Evolutionary conservation across 2,888 invertebrate species (phyloP).

Genomic region (Spodoptera littoralis): DNA sequence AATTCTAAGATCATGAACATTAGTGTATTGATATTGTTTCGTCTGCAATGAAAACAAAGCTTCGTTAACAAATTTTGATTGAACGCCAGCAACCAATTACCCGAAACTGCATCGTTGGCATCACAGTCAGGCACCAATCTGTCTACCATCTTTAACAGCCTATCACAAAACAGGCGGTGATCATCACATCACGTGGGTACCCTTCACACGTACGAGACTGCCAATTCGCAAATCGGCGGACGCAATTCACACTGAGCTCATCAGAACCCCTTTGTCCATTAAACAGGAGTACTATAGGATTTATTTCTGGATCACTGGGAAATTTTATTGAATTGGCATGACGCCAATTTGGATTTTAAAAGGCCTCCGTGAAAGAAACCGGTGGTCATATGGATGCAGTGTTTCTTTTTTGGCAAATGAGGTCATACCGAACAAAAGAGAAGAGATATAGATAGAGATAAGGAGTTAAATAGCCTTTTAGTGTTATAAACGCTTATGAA

Average conservation of each 20-base stretch:
- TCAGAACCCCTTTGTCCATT: constrained; percentile 33
- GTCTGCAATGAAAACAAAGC: background rate
- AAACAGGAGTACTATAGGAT: constrained; percentile 10
- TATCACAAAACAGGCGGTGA: constrained; percentile 10
- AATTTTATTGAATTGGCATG: constrained; percentile 32
- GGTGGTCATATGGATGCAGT: too few relatives aligned
- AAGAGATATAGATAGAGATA: too few relatives aligned
- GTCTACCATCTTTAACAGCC: constrained; percentile 15
- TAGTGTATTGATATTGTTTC: too few relatives aligned
- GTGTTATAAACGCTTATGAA: too few relatives aligned
- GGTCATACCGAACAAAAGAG: too few relatives aligned
- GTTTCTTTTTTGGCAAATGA: too few relatives aligned
- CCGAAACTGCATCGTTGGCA: constrained; percentile 3
- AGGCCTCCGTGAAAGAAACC: background rate
- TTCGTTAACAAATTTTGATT: background rate
- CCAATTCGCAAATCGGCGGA: constrained; percentile 72
- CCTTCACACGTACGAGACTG: constrained; percentile 30
- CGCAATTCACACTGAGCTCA: constrained; percentile 37
- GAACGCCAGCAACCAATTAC: background rate
- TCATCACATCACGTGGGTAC: constrained; percentile 16
- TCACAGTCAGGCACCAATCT: background rate
- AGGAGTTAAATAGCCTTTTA: too few relatives aligned
- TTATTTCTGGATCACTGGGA: constrained; percentile 27
- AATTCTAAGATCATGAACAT: too few relatives aligned
- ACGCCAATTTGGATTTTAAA: constrained; percentile 36